Percentiles rank a stretch among this genome's conserved stretches.
These are phyloP conservation scores for Electrophaes corylata DNA, from an alignment of 2,888 invertebrate species.

Conservation along the genomic window DNA sequence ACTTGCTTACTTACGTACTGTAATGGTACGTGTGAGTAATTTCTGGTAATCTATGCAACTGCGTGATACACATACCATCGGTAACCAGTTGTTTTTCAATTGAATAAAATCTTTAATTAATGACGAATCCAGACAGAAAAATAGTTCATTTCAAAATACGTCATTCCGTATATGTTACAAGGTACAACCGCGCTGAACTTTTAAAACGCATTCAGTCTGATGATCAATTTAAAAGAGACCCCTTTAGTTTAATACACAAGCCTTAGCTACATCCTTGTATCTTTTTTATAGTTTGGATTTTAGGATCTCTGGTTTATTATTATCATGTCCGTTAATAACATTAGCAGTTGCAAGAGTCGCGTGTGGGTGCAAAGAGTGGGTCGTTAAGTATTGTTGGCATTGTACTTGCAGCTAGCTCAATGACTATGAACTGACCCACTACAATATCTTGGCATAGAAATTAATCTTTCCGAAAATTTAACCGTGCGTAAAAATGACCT, in stretches of 20 bases:
- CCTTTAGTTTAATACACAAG: neutral
- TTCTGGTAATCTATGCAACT: constrained; percentile 52
- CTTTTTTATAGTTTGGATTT: constrained; percentile 1
- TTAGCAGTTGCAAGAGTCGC: constrained; percentile 30
- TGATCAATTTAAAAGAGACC: neutral
- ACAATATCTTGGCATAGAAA: neutral
- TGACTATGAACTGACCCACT: neutral
- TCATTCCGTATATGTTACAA: no score
- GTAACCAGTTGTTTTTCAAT: constrained; percentile 35
- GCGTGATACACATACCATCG: constrained; percentile 46
- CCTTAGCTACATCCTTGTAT: neutral
- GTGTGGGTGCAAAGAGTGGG: constrained; percentile 42
- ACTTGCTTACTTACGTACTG: no score
- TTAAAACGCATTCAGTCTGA: neutral
- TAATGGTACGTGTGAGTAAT: constrained; percentile 50
- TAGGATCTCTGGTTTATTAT: neutral
- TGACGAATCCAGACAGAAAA: neutral
- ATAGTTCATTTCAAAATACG: no score
- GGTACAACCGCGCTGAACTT: no score
- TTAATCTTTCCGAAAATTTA: neutral
- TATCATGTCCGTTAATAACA: constrained; percentile 3
- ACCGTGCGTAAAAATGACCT: no score
- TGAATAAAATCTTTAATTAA: constrained; percentile 9
- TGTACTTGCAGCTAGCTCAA: constrained; percentile 41
- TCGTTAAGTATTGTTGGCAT: constrained; percentile 56